Base-by-base conservation (phyloP, 2,888 invertebrate genomes). In the Dolichomitus sp. region DNA sequence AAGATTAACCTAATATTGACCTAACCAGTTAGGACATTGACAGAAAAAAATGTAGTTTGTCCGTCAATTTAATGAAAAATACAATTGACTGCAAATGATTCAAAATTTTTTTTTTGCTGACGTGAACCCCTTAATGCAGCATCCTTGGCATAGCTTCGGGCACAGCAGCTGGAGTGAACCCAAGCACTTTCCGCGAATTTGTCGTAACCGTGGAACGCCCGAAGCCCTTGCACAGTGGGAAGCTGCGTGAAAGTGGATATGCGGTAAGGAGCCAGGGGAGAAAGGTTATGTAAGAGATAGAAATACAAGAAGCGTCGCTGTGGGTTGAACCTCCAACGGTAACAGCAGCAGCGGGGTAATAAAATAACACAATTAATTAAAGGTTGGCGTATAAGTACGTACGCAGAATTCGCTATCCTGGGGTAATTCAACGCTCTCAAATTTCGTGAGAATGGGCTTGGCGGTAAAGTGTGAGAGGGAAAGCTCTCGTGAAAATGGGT, bases 301-400 rank as follows among this genome's bases (percentile, higher is more conserved):
- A 76, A 68, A 76, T 33, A 33, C 75, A 66, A 68, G 75, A 76
- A 76, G 54, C 66, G 66, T 33, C 45, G 19, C 37, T 33, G 54
- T 57, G 19, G 52, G 50, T 61, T 61, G 23, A 40, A 48, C 12
- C 52, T 68, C 59, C 65, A 37, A 63, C n/a, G 37, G 45, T 45
- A 54, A 65, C 75, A n/a, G 30, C 50, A 33, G 77, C n/a, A 50
- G 42, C 52, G 27, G 19, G 59, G 52, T 68, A 81, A 77, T 77
- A 78, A 81, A 81, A 78, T 81, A 81, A 77, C 59, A 77, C 61
- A 72, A 81, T 76, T 81, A 77, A 77, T 81, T 76, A 81, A 81
- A 70, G 48, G 70, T 77, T 73, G 77, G 68, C 61, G 77, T 65
- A 75, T 33, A 75, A 75, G 75, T 77, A 59, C 48, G 59, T 19